Base-by-base conservation (phyloP, 2,888 invertebrate genomes). In the Andrena chrysosceles region DNA sequence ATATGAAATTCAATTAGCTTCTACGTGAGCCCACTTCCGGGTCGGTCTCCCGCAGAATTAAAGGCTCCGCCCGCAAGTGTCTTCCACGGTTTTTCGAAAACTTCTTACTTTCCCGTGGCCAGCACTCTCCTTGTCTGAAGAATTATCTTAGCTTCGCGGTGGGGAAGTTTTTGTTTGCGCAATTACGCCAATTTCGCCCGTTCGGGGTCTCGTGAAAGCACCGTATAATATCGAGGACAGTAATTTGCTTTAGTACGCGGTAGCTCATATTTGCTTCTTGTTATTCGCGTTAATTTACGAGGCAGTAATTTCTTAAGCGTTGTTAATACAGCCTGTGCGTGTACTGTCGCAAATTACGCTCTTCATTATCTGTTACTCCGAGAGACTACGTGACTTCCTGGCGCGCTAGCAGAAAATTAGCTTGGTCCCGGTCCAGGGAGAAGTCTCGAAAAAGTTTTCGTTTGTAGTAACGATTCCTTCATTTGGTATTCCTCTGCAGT, bases 1-100 rank as follows among this genome's bases (percentile, higher is more conserved):
- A 89, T 91, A 91, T 90, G 88, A 91, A 91, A 91, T 91, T 90
- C 87, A 90, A 91, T 91, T 87, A 84, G 83, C 78, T 70, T 76
- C 63, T 82, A 84, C 83, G 84, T 72, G 87, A 80, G 68, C 73
- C 64, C 75, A 62, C 81, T 85, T 76, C 42, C 78, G 67, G 66
- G 23, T 42, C 60, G 49, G 26, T 42, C 72, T 60, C 54, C 52
- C 60, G 64, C 66, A 63, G 71, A 83, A 86, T 87, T 86, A 77
- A 71, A n/a, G 56, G 67, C 80, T 78, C 13, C 63, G 7, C 16
- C 63, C 52, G 52, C 54, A 13, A 33, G 29, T 54, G 70, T 54
- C 70, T 66, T 75, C 63, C 26, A 2, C 29, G 62, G 31, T 72
- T 83, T 77, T 69, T 73, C 60, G 26, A 73, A 73, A 81, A 73